A percentile compares a stretch with the other conserved stretches of the same genome.
Conservation (phyloP, 2,888 invertebrate genomes). For the Rosalia funebris region DNA sequence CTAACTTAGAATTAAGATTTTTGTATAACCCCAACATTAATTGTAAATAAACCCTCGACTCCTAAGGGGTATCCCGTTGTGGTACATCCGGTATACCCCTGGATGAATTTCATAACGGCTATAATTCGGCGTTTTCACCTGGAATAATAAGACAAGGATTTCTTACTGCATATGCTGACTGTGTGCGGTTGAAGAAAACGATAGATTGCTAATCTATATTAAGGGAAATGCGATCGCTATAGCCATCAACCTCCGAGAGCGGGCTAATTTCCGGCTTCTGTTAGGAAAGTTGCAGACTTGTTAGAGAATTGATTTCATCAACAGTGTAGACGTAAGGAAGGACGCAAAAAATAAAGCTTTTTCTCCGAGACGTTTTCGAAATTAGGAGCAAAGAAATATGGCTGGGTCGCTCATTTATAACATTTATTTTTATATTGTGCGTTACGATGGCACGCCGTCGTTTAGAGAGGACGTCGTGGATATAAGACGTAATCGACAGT, state of each 20-base stretch:
- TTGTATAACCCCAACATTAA: too few species aligned
- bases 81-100: too few species aligned
- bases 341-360: not conserved
- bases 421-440: not conserved
- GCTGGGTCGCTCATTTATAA: not conserved
- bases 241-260: conserved; percentile 8
- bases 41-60: too few species aligned
- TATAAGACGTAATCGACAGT: not conserved
- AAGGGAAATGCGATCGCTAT: conserved; percentile 11
- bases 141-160: not conserved
- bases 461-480: not conserved
- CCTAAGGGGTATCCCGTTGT: too few species aligned
- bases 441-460: not conserved
- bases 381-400: not conserved
- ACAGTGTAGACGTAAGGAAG: not conserved
- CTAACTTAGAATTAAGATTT: too few species aligned
- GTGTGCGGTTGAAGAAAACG: conserved; percentile 2
- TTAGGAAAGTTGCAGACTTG: conserved; percentile 8
- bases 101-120: not conserved
- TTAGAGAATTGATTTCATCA: conserved; percentile 18
- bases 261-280: conserved; percentile 15
- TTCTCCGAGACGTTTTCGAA: not conserved
- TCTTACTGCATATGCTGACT: not conserved
- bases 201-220: conserved; percentile 9
- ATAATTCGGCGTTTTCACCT: not conserved